Conservation (phyloP, 2,888 invertebrate genomes). For the Euzophera pinguis region DNA sequence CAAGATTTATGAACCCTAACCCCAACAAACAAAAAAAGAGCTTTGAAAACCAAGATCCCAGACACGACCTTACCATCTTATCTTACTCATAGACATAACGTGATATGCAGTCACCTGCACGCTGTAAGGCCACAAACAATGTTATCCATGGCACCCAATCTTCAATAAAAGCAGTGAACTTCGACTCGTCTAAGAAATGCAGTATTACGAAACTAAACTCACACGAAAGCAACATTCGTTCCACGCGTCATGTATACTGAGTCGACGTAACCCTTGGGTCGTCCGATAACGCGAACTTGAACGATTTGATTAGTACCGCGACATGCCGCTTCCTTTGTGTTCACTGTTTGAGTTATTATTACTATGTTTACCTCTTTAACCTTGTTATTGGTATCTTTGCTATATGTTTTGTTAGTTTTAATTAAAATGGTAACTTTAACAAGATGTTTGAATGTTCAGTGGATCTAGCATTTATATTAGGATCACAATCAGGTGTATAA, state of each 20-base stretch:
- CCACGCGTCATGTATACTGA: neutral
- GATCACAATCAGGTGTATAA: too few species aligned
- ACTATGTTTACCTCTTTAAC: neutral
- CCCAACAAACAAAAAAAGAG: too few species aligned
- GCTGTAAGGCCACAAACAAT: neutral
- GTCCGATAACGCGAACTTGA: conserved; percentile 64
- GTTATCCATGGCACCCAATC: neutral
- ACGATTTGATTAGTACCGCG: conserved; percentile 68
- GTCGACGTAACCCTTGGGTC: conserved; percentile 29
- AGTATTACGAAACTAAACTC: conserved; percentile 4
- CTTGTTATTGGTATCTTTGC: neutral
- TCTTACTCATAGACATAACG: neutral
- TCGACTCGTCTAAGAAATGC: neutral
- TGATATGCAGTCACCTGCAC: neutral
- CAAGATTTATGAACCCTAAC: too few species aligned
- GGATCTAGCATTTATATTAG: too few species aligned
- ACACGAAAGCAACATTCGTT: conserved; percentile 10
- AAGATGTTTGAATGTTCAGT: too few species aligned
- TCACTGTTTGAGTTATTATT: conserved; percentile 28
- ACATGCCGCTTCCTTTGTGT: conserved; percentile 68
- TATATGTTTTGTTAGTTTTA: too few species aligned
- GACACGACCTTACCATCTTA: neutral
- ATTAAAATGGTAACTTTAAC: too few species aligned
- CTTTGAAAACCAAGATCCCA: too few species aligned
- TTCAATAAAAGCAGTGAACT: neutral